Evolutionary conservation across 2,888 invertebrate species (phyloP), one percentile per base, ranked within the genome.

Genomic region (Cinara cedri): DNA sequence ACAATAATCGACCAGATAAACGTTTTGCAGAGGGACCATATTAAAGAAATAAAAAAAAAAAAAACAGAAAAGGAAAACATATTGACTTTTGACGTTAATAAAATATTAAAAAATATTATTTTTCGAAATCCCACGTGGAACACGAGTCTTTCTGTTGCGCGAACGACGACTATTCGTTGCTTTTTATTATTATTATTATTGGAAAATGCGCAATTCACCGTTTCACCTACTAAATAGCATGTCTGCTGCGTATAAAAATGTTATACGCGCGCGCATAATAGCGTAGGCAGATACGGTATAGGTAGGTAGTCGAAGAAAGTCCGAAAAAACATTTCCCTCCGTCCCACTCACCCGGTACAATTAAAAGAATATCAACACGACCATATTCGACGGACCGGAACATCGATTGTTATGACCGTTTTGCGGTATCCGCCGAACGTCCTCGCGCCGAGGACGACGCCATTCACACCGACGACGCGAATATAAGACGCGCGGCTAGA

Each of bases 351-450:
- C n/a, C n/a, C n/a, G 68, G 3, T 51, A 34, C 68, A 68, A 51
- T 51, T 16, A 9, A 42, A 55, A 34, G 3, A 34, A 71, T 71
- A 71, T 71, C 54, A 71, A 72, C 57, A 72, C 44, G 57, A 54
- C 57, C 71, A 21, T 65, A 54, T 63, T 10, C 65, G 42, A 1
- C 74, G 42, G 74, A 75, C 74, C 65, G 24, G 62, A 75, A 75
- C 74, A 65, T 75, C 74, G 74, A 65, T 75, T 65, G 74, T 65
- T 34, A 65, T 54, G 62, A 63, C 51, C 24, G 42, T 74, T 74
- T 34, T 34, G n/a, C 57, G 34, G 26, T 62, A n/a, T n/a, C n/a
- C n/a, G n/a, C n/a, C n/a, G n/a, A n/a, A n/a, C 34, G 34, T 34
- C 34, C 6, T 34, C 34, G 34, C 34, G 34, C 44, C 19, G 51